Evolutionary conservation across 2,113 vertebrate species (phyloP), one percentile per base, ranked within the genome.

Genomic region (Herpailurus yagouaroundi): DNA sequence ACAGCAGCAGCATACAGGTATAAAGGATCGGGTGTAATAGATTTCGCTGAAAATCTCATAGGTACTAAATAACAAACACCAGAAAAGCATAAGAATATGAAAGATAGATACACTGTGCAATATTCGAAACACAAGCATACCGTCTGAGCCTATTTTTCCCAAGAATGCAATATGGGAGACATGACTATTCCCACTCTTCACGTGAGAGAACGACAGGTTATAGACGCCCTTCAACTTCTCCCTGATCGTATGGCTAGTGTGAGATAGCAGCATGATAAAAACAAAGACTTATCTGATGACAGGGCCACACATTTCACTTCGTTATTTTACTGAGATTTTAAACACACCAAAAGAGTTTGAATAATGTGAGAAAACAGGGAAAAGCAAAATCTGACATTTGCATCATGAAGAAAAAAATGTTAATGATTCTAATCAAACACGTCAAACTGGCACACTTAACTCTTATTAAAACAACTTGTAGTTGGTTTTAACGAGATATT

Each of bases 401-500:
- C 60, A 48, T 89, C 55, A 21, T 48, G 73, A 94, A n/a, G 66
- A 83, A 36, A 91, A 94, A 87, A 91, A 74, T 38, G 29, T 55
- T 97, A 80, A 90, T 94, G 88, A 95, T 21, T 48, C 33, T 60
- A 95, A 85, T 91, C 48, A 94, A 96, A 92, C 36, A 45, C 14
- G 83, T 84, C 80, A 86, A 90, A 74, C 36, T 69, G 74, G 92
- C 31, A 89, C 60, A 63, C 73, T 97, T 94, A 83, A 73, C 66
- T 36, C 83, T 66, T 92, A 73, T 69, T 48, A 38, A 95, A 96
- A 76, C 21, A 89, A 85, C n/a, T 94, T 38, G 11, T 33, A 55
- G 36, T 63, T 94, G 89, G 68, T 74, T 93, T 97, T 95, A 89
- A 97, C 18, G 31, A 95, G 23, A 55, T 86, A 74, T 86, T 92